A percentile compares a stretch with the other conserved stretches of the same genome.
phyloP scores from a whole-genome alignment of 2,113 vertebrate species.

The Poicephalus gulielmi region DNA sequence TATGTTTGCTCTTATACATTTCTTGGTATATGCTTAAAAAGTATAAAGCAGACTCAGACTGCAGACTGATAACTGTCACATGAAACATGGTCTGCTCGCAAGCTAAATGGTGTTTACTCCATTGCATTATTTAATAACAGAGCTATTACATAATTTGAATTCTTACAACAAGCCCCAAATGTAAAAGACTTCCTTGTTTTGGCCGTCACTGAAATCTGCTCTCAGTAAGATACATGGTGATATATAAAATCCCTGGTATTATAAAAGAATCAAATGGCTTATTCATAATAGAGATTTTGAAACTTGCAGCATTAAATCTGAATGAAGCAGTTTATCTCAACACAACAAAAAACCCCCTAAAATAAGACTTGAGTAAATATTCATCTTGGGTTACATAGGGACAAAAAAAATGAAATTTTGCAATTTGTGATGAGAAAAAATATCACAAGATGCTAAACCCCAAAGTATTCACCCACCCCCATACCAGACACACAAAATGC shows the following conservation, averaged over 20 bases:
- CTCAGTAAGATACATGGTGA: background rate
- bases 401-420: background rate
- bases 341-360: background rate
- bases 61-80: background rate
- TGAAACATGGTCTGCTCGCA: background rate
- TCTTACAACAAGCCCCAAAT: background rate
- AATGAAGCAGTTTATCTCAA: background rate
- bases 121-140: background rate
- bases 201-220: background rate
- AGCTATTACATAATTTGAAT: background rate
- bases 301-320: background rate
- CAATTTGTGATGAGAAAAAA: background rate
- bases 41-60: background rate
- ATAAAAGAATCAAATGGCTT: background rate
- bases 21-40: background rate
- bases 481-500: background rate
- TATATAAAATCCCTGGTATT: background rate
- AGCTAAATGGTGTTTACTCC: background rate
- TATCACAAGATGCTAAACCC: background rate
- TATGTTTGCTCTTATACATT: background rate
- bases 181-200: background rate
- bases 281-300: background rate
- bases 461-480: background rate
- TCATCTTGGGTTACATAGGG: background rate
- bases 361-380: background rate